phyloP scores from a whole-genome alignment of 2,888 invertebrate genomes.

The Acanthococcus lagerstroemiae region DNA sequence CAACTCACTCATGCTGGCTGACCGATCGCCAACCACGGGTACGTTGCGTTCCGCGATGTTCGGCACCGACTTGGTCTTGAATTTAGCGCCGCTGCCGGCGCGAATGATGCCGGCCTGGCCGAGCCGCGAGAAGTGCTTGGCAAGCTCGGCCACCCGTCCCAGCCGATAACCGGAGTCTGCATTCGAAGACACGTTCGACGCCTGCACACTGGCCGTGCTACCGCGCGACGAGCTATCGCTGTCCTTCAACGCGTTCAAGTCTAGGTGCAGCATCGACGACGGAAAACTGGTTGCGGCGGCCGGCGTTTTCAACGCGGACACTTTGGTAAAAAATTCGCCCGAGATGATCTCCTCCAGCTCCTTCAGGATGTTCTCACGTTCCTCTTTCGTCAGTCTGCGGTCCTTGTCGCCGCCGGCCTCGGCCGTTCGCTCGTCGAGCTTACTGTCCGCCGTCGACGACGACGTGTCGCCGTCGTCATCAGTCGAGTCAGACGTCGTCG shows the following conservation, averaged over 20 bases:
- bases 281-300: neutral
- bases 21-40: neutral
- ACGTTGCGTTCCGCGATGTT: conserved; percentile 14
- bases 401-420: neutral
- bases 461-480: neutral
- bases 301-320: conserved; percentile 52
- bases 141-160: conserved; percentile 59
- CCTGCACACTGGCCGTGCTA: neutral
- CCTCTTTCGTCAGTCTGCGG: conserved; percentile 36
- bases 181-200: conserved; percentile 14
- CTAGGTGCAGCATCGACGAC: conserved; percentile 19
- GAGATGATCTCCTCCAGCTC: conserved; percentile 38
- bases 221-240: conserved; percentile 5
- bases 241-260: conserved; percentile 15
- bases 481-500: neutral
- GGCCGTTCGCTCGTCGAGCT: neutral
- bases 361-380: conserved; percentile 37
- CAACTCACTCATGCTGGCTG: neutral
- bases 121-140: conserved; percentile 53
- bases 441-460: neutral
- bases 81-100: neutral
- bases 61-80: conserved; percentile 25
- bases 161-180: conserved; percentile 6
- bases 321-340: conserved; percentile 45
- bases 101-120: conserved; percentile 42